Evolutionary conservation across 2,888 invertebrate species (phyloP).

Genomic region (Caenorhabditis doughertyi): DNA sequence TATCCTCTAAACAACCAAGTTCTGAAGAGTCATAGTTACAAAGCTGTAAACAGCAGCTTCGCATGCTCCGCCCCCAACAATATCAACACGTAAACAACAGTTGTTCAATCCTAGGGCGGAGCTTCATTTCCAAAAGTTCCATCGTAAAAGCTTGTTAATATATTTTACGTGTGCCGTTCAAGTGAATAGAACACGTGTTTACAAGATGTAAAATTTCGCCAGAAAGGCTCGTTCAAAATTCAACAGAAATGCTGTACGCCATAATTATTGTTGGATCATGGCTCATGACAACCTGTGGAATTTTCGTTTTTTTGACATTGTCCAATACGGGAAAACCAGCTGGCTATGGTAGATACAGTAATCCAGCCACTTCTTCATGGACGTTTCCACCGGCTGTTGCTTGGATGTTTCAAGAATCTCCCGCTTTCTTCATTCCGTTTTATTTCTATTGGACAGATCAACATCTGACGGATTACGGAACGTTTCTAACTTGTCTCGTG

Average conservation of each 20-base stretch:
- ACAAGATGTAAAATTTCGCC: no score
- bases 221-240: neutral
- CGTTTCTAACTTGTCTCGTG: slow-evolving; percentile 83
- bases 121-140: no score
- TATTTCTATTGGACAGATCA: slow-evolving; percentile 52
- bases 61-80: no score
- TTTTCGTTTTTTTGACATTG: slow-evolving; percentile 33
- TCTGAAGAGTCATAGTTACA: no score
- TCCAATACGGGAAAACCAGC: slow-evolving; percentile 19
- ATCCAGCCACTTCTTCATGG: neutral
- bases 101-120: no score
- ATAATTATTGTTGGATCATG: slow-evolving; percentile 26
- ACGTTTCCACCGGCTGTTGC: slow-evolving; percentile 65
- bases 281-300: slow-evolving; percentile 44
- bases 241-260: slow-evolving; percentile 17
- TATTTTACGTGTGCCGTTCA: no score
- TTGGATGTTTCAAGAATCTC: slow-evolving; percentile 78
- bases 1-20: no score
- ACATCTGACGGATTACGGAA: slow-evolving; percentile 15
- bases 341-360: slow-evolving; percentile 34
- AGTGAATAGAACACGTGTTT: no score
- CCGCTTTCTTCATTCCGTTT: slow-evolving; percentile 74
- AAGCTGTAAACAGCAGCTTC: no score
- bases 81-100: no score
- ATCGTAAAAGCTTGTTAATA: no score